A percentile compares a stretch with the other conserved stretches of the same genome.
Evolutionary conservation across 2,113 vertebrate genomes (phyloP).

Genomic region (Stigmatopora nigra): DNA sequence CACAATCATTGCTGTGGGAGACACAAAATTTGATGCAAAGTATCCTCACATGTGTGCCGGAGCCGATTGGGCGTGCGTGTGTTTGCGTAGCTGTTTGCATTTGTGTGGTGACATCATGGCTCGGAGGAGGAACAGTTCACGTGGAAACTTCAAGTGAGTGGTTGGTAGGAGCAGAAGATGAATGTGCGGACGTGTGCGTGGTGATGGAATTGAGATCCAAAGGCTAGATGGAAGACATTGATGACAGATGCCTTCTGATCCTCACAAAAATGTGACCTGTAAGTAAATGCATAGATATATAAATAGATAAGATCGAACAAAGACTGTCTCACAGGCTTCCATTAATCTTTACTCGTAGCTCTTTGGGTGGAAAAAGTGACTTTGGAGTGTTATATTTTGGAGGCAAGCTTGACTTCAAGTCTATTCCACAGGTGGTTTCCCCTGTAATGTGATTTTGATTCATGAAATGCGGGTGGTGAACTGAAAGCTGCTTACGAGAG

Average conservation of each 20-base stretch:
- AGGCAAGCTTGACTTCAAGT: neutral
- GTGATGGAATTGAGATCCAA: constrained; percentile 60
- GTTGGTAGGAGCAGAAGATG: constrained; percentile 16
- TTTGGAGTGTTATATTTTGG: neutral
- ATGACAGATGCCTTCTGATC: constrained; percentile 35
- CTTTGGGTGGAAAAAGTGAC: neutral
- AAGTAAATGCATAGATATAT: constrained; percentile 27
- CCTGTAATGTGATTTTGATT: neutral
- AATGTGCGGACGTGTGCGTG: constrained; percentile 27
- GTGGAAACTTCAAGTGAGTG: constrained; percentile 2
- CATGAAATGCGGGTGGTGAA: neutral
- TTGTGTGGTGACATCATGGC: constrained; percentile 26
- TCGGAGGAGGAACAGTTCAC: constrained; percentile 21
- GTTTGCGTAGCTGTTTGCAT: constrained; percentile 42
- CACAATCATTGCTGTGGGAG: constrained; percentile 3
- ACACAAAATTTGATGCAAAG: constrained; percentile 3
- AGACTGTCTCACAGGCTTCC: neutral
- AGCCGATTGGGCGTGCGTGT: constrained; percentile 19
- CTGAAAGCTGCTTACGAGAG: constrained; percentile 15
- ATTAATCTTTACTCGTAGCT: neutral
- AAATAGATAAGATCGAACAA: neutral
- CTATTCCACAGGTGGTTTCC: neutral
- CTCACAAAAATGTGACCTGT: constrained; percentile 22
- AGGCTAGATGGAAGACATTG: constrained; percentile 42
- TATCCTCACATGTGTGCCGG: neutral